phyloP scores from a whole-genome alignment of 92 coral and sea anemone genomes.

The Paragorgia papillata region DNA sequence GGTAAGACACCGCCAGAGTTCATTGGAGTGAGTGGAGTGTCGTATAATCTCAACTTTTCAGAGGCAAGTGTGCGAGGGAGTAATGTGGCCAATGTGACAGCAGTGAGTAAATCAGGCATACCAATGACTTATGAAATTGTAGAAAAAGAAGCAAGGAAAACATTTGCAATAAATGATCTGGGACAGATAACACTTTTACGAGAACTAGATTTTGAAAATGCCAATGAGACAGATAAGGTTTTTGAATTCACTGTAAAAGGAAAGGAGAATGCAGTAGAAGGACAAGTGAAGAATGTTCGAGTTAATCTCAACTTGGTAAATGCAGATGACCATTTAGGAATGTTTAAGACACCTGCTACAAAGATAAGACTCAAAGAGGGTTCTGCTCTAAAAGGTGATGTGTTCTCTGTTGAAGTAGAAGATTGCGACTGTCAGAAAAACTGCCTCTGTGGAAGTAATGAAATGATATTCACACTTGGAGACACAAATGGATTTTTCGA shows the following conservation, averaged over 20 bases:
- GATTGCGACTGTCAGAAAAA: conserved; percentile 32
- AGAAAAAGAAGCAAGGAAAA: conserved; percentile 37
- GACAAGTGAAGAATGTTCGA: not conserved
- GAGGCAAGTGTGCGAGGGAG: conserved; percentile 75
- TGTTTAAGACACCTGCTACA: conserved; percentile 41
- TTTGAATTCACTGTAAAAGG: conserved; percentile 9
- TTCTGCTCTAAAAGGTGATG: not conserved
- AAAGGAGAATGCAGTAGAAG: conserved; percentile 9
- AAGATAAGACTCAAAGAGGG: conserved; percentile 11
- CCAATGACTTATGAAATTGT: conserved; percentile 54
- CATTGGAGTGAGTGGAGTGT: conserved; percentile 52
- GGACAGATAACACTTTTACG: conserved; percentile 65
- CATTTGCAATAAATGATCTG: conserved; percentile 70
- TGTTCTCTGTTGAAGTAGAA: conserved; percentile 19
- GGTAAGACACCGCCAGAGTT: conserved; percentile 74
- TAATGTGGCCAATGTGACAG: conserved; percentile 61
- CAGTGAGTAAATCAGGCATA: conserved; percentile 53
- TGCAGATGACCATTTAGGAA: conserved; percentile 43
- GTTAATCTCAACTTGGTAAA: conserved; percentile 15
- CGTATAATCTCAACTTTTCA: conserved; percentile 53
- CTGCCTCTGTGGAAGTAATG: conserved; percentile 11
- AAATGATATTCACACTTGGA: conserved; percentile 31
- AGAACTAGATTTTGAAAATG: conserved; percentile 71
- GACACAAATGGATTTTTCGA: conserved; percentile 31
- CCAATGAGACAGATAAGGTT: conserved; percentile 1